These are phyloP conservation scores for Sylvicola fuscatus DNA, from an alignment of 2,888 invertebrate genomes.

Conservation along the genomic window DNA sequence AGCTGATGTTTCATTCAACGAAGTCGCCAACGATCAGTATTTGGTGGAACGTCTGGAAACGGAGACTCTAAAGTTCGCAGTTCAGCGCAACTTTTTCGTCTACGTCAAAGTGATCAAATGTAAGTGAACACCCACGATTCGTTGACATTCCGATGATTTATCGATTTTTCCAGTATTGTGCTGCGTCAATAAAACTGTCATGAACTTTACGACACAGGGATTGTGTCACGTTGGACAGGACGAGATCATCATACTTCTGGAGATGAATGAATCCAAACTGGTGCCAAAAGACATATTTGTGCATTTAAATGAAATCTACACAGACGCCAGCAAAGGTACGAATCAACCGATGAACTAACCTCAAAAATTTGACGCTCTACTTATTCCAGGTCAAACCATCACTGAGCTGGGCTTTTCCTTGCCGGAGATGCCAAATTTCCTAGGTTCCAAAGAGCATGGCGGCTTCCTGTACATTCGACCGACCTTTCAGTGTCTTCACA, in stretches of 20 bases:
- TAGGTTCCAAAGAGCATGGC: slow-evolving; percentile 51
- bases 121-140: slow-evolving; percentile 24
- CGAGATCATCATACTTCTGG: slow-evolving; percentile 55
- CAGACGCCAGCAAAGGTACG: slow-evolving; percentile 38
- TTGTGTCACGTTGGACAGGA: slow-evolving; percentile 64
- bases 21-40: slow-evolving; percentile 28
- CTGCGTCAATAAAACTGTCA: slow-evolving; percentile 47
- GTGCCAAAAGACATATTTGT: slow-evolving; percentile 53
- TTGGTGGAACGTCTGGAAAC: slow-evolving; percentile 35
- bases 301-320: slow-evolving; percentile 50
- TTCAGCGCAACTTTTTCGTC: slow-evolving; percentile 54
- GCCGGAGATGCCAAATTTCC: slow-evolving; percentile 26
- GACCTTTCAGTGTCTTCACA: slow-evolving; percentile 61
- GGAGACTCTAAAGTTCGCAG: slow-evolving; percentile 46
- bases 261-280: slow-evolving; percentile 37
- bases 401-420: slow-evolving; percentile 48
- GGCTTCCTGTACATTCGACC: slow-evolving; percentile 67
- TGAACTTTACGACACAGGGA: slow-evolving; percentile 60
- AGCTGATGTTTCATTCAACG: slow-evolving; percentile 17
- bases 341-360: slow-evolving; percentile 3
- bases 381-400: slow-evolving; percentile 37
- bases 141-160: too few species aligned
- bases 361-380: slow-evolving; percentile 5
- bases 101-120: slow-evolving; percentile 51
- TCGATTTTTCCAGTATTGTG: slow-evolving; percentile 40